A percentile compares a stretch with the other conserved stretches of the same genome.
Evolutionary conservation across 2,797 vertebrate species (phyloP).

Genomic region (Syndactyla subalaris): DNA sequence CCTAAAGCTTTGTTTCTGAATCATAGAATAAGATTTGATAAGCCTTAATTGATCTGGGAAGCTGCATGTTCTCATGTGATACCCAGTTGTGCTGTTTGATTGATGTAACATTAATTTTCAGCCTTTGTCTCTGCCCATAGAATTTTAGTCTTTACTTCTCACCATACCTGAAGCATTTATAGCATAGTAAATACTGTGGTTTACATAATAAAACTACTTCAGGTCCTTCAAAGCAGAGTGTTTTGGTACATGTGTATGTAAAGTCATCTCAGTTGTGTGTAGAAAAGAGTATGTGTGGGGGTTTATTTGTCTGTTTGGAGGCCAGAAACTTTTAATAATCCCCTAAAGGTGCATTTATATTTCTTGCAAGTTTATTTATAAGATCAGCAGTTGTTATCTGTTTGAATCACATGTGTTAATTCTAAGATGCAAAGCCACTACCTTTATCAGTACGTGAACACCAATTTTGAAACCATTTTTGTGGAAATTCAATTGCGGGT

Average conservation of each 20-base stretch:
- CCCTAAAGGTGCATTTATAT: background rate
- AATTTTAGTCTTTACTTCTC: background rate
- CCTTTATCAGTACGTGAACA: background rate
- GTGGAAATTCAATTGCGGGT: background rate
- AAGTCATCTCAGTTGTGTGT: background rate
- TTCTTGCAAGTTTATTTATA: background rate
- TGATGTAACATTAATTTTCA: background rate
- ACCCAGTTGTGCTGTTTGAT: background rate
- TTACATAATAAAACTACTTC: background rate
- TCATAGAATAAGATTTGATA: background rate
- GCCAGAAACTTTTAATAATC: background rate
- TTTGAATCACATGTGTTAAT: background rate
- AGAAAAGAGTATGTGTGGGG: background rate
- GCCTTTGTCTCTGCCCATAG: background rate
- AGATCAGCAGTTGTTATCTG: background rate
- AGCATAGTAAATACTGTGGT: background rate
- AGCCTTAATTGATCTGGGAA: background rate
- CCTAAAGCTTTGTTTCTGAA: background rate
- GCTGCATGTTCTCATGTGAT: background rate
- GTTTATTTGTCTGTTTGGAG: background rate
- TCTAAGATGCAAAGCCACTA: background rate
- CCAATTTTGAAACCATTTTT: background rate
- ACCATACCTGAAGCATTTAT: background rate
- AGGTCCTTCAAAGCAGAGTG: background rate
- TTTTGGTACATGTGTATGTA: background rate